phyloP scores from a whole-genome alignment of 2,888 invertebrate genomes.

The Parnassius mnemosyne region DNA sequence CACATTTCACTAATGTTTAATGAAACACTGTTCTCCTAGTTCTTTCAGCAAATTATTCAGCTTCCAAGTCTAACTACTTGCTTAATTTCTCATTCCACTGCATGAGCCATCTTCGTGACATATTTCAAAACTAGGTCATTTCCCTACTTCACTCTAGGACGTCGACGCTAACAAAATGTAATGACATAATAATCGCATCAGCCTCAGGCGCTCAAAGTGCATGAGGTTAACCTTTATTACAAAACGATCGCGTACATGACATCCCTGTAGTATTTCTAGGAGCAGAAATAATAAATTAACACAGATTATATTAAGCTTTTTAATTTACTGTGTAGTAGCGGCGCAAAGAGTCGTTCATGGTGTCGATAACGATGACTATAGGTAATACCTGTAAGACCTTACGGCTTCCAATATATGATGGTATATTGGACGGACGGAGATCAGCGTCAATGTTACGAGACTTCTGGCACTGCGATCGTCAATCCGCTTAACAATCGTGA shows the following conservation, averaged over 20 bases:
- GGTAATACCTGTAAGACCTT: no score
- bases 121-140: conserved; percentile 23
- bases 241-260: conserved; percentile 17
- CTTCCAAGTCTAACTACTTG: background rate
- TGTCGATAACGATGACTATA: no score
- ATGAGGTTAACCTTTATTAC: conserved; percentile 21
- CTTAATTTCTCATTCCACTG: background rate
- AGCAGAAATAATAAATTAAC: background rate
- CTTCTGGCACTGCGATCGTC: no score
- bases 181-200: conserved; percentile 22
- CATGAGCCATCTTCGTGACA: background rate
- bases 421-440: no score
- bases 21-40: conserved; percentile 25
- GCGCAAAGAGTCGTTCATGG: no score
- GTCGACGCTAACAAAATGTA: conserved; percentile 20
- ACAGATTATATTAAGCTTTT: no score
- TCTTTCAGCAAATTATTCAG: background rate
- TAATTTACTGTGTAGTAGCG: no score
- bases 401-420: no score
- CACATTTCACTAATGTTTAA: conserved; percentile 38
- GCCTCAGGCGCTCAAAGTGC: conserved; percentile 18
- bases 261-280: conserved; percentile 7
- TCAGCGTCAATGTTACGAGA: no score
- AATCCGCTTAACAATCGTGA: no score
- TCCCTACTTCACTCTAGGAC: conserved; percentile 10